Percentiles rank a stretch among this genome's conserved stretches.
phyloP scores from a whole-genome alignment of 2,797 vertebrate genomes.

The Cryptoprocta ferox region DNA sequence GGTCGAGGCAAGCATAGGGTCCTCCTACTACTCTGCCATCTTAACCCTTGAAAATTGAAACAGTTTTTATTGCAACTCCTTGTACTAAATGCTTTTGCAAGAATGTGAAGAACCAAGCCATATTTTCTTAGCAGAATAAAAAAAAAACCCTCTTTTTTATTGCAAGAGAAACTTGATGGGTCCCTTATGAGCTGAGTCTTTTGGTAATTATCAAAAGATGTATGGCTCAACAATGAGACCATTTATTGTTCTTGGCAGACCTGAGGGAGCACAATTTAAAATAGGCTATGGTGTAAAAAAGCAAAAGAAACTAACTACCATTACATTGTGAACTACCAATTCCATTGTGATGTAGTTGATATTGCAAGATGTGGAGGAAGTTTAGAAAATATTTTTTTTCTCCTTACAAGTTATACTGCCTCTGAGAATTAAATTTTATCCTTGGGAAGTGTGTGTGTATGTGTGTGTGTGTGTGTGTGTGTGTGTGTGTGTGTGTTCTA shows the following conservation, averaged over 20 bases:
- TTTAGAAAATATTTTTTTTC: background rate
- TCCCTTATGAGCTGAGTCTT: background rate
- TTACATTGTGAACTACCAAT: background rate
- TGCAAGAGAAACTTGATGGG: background rate
- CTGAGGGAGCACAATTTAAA: background rate
- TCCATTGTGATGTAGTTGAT: constrained; percentile 26
- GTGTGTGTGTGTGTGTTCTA: background rate
- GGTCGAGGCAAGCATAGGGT: too few relatives aligned
- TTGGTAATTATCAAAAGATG: constrained; percentile 39
- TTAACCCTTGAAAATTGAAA: too few relatives aligned
- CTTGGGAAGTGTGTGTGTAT: background rate
- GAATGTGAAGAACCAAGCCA: constrained; percentile 12
- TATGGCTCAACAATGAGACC: background rate
- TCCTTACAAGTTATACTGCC: background rate
- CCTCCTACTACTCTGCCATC: too few relatives aligned
- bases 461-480: background rate
- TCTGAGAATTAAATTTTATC: constrained; percentile 17
- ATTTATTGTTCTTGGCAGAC: background rate
- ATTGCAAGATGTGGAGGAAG: background rate
- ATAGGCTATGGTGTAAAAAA: background rate
- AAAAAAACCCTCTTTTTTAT: background rate
- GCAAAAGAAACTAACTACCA: background rate
- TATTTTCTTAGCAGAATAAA: constrained; percentile 12
- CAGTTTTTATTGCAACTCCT: background rate
- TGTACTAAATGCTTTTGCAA: constrained; percentile 5